These are phyloP conservation scores for Caenorhabditis parvicauda DNA, from an alignment of 2,888 invertebrate genomes.

Conservation along the genomic window DNA sequence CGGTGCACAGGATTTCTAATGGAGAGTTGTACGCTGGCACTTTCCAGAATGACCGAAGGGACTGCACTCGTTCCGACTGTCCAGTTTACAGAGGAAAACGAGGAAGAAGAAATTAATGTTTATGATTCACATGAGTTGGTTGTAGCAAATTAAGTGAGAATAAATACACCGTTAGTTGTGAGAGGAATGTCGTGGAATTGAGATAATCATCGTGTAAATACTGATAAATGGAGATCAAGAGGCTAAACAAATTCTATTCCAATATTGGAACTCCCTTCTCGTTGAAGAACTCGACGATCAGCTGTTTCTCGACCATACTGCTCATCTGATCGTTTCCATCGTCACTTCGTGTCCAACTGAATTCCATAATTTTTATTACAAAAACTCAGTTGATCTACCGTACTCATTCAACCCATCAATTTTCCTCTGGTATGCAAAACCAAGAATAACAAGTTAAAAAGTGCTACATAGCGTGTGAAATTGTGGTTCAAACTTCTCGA, in stretches of 20 bases:
- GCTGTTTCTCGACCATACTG: slow-evolving; percentile 32
- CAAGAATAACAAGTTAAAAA: neutral
- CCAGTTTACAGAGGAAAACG: too few relatives aligned
- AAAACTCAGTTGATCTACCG: neutral
- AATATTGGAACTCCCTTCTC: slow-evolving; percentile 28
- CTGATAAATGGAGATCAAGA: neutral
- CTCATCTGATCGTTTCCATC: slow-evolving; percentile 42
- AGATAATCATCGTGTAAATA: neutral
- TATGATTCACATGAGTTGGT: too few relatives aligned
- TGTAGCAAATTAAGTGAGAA: too few relatives aligned
- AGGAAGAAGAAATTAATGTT: too few relatives aligned
- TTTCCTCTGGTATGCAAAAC: neutral
- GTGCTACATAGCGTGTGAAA: too few relatives aligned
- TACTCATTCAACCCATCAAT: neutral
- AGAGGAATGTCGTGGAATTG: too few relatives aligned
- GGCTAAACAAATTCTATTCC: slow-evolving; percentile 10
- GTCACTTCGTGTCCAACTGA: slow-evolving; percentile 32
- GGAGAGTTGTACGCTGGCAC: too few relatives aligned
- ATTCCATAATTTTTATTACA: neutral
- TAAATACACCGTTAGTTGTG: too few relatives aligned
- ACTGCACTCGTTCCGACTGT: too few relatives aligned
- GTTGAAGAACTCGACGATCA: slow-evolving; percentile 35
- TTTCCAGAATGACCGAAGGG: too few relatives aligned
- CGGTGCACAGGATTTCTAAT: too few relatives aligned
- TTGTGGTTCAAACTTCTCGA: slow-evolving; percentile 1